phyloP scores from a whole-genome alignment of 2,797 vertebrate species.

The Sebastes paucispinis region DNA sequence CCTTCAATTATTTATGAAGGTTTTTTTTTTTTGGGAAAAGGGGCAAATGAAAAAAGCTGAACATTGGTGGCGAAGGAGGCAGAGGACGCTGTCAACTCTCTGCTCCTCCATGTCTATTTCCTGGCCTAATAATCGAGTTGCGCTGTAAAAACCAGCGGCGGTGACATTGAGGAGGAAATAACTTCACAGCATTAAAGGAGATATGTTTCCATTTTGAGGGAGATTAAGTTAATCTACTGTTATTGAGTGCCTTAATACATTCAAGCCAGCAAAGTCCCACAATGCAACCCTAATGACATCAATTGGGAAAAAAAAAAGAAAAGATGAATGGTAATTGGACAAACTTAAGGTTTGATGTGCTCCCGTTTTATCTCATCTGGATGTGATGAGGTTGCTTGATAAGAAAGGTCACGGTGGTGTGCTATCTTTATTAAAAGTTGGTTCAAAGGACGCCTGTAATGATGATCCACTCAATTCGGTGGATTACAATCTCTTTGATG shows the following conservation, averaged over 20 bases:
- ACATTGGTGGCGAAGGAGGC: not conserved
- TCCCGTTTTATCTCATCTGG: slow-evolving; percentile 31
- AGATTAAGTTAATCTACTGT: slow-evolving; percentile 72
- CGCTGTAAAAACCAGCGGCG: not conserved
- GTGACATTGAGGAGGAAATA: slow-evolving; percentile 60
- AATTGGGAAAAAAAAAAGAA: not conserved
- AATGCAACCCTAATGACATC: slow-evolving; percentile 67
- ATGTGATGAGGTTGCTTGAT: slow-evolving; percentile 37
- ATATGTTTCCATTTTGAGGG: slow-evolving; percentile 62
- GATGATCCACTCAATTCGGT: slow-evolving; percentile 55
- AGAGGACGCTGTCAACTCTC: not conserved
- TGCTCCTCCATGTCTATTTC: not conserved
- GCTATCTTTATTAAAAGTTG: slow-evolving; percentile 63
- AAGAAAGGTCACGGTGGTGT: slow-evolving; percentile 40
- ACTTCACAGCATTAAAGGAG: slow-evolving; percentile 61
- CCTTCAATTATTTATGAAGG: slow-evolving; percentile 59
- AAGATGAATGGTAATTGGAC: slow-evolving; percentile 46
- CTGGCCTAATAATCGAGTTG: slow-evolving; percentile 33
- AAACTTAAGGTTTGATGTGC: slow-evolving; percentile 49
- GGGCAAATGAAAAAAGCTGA: not conserved
- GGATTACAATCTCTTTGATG: slow-evolving; percentile 69
- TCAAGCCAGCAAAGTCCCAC: slow-evolving; percentile 46
- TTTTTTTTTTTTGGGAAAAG: slow-evolving; percentile 5
- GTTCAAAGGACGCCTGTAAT: slow-evolving; percentile 68
- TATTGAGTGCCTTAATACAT: slow-evolving; percentile 68